Conservation (phyloP, 2,888 invertebrate genomes). For the Thecocarcelia acutangulata region DNA sequence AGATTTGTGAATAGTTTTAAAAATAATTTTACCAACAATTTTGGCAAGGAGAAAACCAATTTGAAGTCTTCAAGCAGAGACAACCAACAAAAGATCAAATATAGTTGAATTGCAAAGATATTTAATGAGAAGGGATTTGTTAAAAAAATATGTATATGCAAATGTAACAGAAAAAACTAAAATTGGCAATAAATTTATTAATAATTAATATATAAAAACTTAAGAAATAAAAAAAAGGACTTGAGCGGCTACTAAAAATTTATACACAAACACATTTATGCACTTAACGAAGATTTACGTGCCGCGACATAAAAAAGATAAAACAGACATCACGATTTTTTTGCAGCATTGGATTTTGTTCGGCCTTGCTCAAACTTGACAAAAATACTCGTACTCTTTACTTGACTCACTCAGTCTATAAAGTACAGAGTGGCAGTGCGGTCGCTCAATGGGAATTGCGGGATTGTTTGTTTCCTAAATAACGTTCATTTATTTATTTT, state of each 20-base stretch:
- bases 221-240: constrained; percentile 6
- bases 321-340: constrained; percentile 38
- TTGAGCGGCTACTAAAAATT: constrained; percentile 51
- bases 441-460: constrained; percentile 70
- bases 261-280: constrained; percentile 24
- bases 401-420: constrained; percentile 73
- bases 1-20: background rate
- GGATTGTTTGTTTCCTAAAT: constrained; percentile 43
- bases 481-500: constrained; percentile 31
- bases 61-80: constrained; percentile 48
- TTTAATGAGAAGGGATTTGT: too few species aligned
- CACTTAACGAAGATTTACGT: constrained; percentile 68
- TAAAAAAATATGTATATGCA: too few species aligned
- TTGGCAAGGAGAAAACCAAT: background rate
- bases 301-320: constrained; percentile 65
- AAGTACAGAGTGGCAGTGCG: constrained; percentile 75
- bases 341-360: constrained; percentile 62
- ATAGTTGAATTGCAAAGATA: background rate
- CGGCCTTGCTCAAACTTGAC: constrained; percentile 68
- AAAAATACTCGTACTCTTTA: constrained; percentile 65
- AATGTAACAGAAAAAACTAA: too few species aligned
- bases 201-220: background rate
- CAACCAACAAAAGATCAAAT: constrained; percentile 24
- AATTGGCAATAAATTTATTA: too few species aligned
- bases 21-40: background rate